These are phyloP conservation scores for Lepidochitona cinerea DNA, from an alignment of 2,888 invertebrate genomes.

Conservation along the genomic window DNA sequence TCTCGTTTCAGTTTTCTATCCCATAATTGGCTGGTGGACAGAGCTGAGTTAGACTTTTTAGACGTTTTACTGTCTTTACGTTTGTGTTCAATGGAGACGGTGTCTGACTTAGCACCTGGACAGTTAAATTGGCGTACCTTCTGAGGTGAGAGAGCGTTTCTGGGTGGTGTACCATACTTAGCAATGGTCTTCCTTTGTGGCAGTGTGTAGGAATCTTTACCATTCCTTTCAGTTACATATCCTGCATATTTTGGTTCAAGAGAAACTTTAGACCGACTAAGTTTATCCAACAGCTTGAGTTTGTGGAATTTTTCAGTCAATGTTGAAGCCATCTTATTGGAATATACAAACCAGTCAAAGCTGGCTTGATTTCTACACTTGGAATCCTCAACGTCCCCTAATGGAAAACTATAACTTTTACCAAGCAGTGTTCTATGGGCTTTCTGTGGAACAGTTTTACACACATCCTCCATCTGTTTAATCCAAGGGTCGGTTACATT, in stretches of 20 bases:
- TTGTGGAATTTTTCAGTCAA: neutral
- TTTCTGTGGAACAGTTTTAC: neutral
- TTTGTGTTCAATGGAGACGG: too few species aligned
- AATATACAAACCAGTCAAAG: slow-evolving; percentile 58
- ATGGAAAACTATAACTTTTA: neutral
- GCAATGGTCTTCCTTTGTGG: neutral
- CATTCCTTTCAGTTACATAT: neutral
- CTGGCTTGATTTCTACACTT: slow-evolving; percentile 27
- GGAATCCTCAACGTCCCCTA: neutral
- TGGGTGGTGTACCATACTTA: slow-evolving; percentile 38
- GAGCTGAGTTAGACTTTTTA: neutral
- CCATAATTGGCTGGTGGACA: neutral
- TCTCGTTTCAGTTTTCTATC: neutral
- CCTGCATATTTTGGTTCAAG: neutral
- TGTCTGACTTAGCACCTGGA: too few species aligned
- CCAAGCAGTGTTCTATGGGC: neutral
- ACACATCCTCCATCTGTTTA: neutral
- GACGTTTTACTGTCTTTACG: neutral
- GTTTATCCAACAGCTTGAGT: neutral
- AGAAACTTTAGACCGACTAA: neutral
- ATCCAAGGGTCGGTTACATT: neutral
- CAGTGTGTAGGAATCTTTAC: neutral
- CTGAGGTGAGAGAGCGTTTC: slow-evolving; percentile 30
- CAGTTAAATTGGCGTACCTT: too few species aligned
- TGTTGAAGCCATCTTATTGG: slow-evolving; percentile 40